Base-by-base conservation (phyloP, 1,140 invertebrate species). In the Drosophila subobscura region DNA sequence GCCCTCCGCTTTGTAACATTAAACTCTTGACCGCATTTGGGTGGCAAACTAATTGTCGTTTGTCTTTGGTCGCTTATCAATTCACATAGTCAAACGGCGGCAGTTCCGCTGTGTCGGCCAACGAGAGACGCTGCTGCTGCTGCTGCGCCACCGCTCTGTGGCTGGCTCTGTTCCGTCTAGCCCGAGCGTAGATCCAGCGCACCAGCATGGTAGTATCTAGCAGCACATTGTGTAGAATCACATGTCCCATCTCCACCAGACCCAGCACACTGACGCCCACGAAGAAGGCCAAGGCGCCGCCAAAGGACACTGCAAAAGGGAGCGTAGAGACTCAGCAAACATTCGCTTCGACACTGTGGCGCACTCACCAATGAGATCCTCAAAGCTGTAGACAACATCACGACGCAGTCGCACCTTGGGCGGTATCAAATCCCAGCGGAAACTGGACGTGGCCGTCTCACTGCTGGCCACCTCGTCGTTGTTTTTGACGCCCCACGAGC, bases 321-420 rank as follows among this genome's bases (percentile, higher is more conserved):
- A 47, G 1, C 40, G 12, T n/a, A 16, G 0, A 42, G 3, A 8
- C 0, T 4, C 20, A n/a, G 5, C 16, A 8, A 8, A 16, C 3
- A 29, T 46, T 22, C 3, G 8, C 8, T 33, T 33, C 1, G 8
- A 33, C 29, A 33, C 8, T 0, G 7, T 16, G 6, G 20, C 57
- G 45, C 46, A 90, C 90, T 90, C 8, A 91, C 72, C 12, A 92
- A 75, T 33, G 29, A 33, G 29, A 72, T 92, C 91, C 45, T 91
- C 92, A 61, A 92, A 91, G 37, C 92, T 91, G 25, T 92, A 92
- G 0, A 92, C 76, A 7, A 92, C 85, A 67, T 92, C 92, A 2
- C 91, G 67, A 7, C 91, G 72, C 27, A 92, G 70, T 1, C 91
- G 73, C 2, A 92, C 80, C 42, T 92, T 92, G 1, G 92, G 91